Conservation (phyloP, 1,140 invertebrate genomes). For the Aleiodes sp. region DNA sequence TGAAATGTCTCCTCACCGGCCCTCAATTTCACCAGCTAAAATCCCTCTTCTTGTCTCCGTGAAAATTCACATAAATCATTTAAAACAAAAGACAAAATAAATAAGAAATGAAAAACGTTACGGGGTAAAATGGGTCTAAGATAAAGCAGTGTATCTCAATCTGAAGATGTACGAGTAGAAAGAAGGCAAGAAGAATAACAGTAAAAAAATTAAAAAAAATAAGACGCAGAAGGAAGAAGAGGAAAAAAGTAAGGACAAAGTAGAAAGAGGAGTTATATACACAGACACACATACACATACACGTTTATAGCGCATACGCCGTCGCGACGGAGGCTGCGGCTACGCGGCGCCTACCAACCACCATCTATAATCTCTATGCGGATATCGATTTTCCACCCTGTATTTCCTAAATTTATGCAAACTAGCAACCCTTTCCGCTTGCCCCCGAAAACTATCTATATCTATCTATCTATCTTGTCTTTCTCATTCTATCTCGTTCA, state of each 20-base stretch:
- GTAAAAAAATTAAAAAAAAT: background rate
- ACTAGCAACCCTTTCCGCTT: constrained; percentile 52
- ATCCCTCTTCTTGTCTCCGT: too few species aligned
- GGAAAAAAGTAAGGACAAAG: background rate
- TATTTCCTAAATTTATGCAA: constrained; percentile 69
- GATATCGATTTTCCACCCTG: constrained; percentile 66
- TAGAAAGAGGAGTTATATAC: constrained; percentile 24
- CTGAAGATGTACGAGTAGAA: background rate
- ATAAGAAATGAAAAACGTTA: background rate
- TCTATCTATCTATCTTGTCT: constrained; percentile 17
- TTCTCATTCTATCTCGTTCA: constrained; percentile 11
- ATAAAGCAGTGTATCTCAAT: background rate
- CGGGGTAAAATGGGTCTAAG: background rate
- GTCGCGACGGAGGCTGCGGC: constrained; percentile 67
- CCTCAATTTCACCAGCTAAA: too few species aligned
- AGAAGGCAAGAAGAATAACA: background rate
- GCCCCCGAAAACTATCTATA: constrained; percentile 12
- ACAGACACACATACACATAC: constrained; percentile 44
- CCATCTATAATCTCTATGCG: constrained; percentile 69
- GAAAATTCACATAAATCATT: too few species aligned
- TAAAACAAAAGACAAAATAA: too few species aligned
- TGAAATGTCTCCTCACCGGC: background rate
- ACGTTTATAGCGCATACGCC: constrained; percentile 61
- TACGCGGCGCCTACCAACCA: constrained; percentile 67
- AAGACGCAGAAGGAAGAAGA: background rate